Evolutionary conservation across 2,797 vertebrate species (phyloP).

Genomic region (Chelon labrosus): DNA sequence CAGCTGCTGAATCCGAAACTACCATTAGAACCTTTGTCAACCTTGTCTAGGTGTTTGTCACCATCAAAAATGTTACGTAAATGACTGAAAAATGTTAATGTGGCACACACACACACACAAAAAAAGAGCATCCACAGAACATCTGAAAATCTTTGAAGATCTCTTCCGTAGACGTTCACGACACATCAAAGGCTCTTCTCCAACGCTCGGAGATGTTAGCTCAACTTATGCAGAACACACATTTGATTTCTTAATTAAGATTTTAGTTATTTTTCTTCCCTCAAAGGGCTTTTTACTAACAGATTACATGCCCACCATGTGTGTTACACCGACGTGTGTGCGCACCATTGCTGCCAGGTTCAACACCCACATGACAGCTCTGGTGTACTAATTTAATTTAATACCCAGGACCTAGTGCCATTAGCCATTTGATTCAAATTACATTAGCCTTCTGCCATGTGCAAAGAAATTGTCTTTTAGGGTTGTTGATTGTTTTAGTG

Average conservation of each 20-base stretch:
- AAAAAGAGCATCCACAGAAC: not conserved
- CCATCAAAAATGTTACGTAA: not conserved
- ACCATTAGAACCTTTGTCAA: not conserved
- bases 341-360: not conserved
- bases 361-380: constrained; percentile 9
- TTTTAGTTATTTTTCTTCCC: constrained; percentile 12
- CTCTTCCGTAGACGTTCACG: not conserved
- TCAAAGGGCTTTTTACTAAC: not conserved
- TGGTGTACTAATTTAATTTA: not conserved
- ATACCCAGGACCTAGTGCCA: not conserved
- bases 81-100: not conserved
- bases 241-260: constrained; percentile 18
- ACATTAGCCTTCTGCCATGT: not conserved
- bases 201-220: no score
- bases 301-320: not conserved
- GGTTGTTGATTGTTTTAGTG: not conserved
- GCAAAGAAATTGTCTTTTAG: not conserved
- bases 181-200: constrained; percentile 15
- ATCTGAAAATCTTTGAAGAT: constrained; percentile 12
- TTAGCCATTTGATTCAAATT: constrained; percentile 13
- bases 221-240: not conserved
- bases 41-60: not conserved
- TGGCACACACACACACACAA: not conserved
- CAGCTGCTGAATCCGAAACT: not conserved
- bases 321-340: not conserved